A percentile compares a stretch with the other conserved stretches of the same genome.
Conservation (phyloP, 2,113 vertebrate genomes). For the Trochalopteron elliotii region DNA sequence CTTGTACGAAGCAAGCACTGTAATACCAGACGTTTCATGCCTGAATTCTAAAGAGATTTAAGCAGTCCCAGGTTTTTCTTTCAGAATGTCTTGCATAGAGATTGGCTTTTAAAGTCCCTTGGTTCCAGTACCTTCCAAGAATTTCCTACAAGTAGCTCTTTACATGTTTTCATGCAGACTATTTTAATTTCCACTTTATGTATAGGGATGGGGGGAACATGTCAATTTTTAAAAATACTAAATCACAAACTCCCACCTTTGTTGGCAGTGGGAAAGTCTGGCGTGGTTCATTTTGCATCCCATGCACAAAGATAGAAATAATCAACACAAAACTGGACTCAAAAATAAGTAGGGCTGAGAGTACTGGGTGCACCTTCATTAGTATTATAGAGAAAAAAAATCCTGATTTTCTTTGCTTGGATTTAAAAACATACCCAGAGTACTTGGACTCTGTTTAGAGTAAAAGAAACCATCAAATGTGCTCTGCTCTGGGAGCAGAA, state of each 20-base stretch:
- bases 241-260: not conserved
- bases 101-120: not conserved
- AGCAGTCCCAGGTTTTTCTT: conserved; percentile 20
- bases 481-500: not conserved
- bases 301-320: not conserved
- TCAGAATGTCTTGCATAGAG: not conserved
- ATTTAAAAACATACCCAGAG: not conserved
- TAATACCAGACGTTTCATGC: conserved; percentile 50
- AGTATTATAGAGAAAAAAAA: not conserved
- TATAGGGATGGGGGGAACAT: not conserved
- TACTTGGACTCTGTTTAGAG: not conserved
- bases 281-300: not conserved
- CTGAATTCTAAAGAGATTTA: conserved; percentile 53
- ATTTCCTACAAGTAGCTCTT: conserved; percentile 25
- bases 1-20: not conserved
- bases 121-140: conserved; percentile 3
- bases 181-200: not conserved
- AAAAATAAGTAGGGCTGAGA: not conserved
- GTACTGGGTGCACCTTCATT: not conserved
- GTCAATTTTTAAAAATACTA: not conserved
- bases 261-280: not conserved
- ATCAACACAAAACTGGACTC: not conserved
- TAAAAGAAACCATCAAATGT: not conserved
- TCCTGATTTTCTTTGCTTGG: not conserved
- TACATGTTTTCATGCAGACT: not conserved